Percentiles rank a stretch among this genome's conserved stretches.
phyloP scores from a whole-genome alignment of 2,888 invertebrate genomes.

The Marasmarcha lunaedactyla region DNA sequence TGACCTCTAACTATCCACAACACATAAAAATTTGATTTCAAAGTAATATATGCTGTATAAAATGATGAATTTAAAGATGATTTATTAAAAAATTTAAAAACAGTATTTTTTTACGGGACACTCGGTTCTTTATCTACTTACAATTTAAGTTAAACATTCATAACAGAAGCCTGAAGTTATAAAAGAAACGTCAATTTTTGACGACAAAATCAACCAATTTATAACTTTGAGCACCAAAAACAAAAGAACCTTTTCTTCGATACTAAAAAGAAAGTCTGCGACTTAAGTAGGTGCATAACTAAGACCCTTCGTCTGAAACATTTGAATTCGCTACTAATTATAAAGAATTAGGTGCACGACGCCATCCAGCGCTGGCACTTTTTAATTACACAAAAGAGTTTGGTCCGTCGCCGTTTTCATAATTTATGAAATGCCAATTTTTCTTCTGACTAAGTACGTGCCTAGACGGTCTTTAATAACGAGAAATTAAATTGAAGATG shows the following conservation, averaged over 20 bases:
- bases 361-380: slow-evolving; percentile 16
- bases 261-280: too few species aligned
- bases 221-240: slow-evolving; percentile 1
- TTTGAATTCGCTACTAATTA: slow-evolving; percentile 1
- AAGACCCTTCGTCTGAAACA: background rate
- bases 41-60: too few species aligned
- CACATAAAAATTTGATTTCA: too few species aligned
- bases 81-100: too few species aligned
- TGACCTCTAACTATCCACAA: too few species aligned
- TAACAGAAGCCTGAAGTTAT: too few species aligned
- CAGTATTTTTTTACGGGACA: too few species aligned
- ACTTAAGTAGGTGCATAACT: background rate
- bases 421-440: slow-evolving; percentile 38
- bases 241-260: too few species aligned
- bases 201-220: background rate
- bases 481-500: slow-evolving; percentile 33
- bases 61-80: too few species aligned
- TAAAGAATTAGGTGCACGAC: background rate
- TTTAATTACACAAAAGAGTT: slow-evolving; percentile 35
- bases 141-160: too few species aligned
- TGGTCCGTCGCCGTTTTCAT: slow-evolving; percentile 25
- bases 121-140: too few species aligned
- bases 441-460: slow-evolving; percentile 23
- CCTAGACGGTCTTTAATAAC: slow-evolving; percentile 21
- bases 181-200: too few species aligned